A percentile compares a stretch with the other conserved stretches of the same genome.
phyloP scores from a whole-genome alignment of 2,797 vertebrate genomes.

The Melanotaenia boesemani region DNA sequence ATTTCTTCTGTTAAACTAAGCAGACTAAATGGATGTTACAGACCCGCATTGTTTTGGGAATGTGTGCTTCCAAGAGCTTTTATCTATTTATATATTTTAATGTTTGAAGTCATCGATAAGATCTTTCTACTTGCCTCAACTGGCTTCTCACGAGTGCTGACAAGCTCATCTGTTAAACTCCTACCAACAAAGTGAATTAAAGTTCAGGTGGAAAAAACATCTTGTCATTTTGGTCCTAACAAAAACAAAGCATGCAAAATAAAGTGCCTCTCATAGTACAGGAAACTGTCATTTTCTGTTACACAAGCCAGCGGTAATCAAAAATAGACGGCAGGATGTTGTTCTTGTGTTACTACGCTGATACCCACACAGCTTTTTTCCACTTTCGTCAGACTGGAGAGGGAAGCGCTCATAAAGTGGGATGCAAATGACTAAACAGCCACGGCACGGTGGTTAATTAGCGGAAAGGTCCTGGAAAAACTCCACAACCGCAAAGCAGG shows the following conservation, averaged over 20 bases:
- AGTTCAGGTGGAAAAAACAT: constrained; percentile 30
- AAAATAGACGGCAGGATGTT: constrained; percentile 77
- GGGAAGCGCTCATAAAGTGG: constrained; percentile 37
- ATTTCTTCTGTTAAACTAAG: background rate
- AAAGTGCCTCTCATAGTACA: constrained; percentile 33
- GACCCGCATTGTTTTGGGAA: background rate
- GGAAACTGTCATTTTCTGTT: constrained; percentile 72
- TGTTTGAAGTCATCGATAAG: constrained; percentile 9
- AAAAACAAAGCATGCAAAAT: constrained; percentile 56
- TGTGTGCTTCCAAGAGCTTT: constrained; percentile 11
- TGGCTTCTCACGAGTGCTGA: constrained; percentile 25
- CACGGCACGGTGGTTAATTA: constrained; percentile 30
- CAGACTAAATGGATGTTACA: background rate
- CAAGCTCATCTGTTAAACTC: constrained; percentile 30
- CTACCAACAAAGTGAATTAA: constrained; percentile 26
- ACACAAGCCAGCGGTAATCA: constrained; percentile 51
- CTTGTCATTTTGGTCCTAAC: constrained; percentile 29
- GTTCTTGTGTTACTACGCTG: constrained; percentile 51
- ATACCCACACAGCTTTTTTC: constrained; percentile 62
- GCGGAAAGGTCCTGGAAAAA: constrained; percentile 49
- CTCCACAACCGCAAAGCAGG: constrained; percentile 43
- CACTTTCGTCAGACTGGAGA: constrained; percentile 45
- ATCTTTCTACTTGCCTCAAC: background rate
- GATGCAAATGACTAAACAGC: constrained; percentile 42
- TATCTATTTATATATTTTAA: constrained; percentile 9